Conservation (phyloP, 2,888 invertebrate genomes). For the Cecidostiba fungosa region DNA sequence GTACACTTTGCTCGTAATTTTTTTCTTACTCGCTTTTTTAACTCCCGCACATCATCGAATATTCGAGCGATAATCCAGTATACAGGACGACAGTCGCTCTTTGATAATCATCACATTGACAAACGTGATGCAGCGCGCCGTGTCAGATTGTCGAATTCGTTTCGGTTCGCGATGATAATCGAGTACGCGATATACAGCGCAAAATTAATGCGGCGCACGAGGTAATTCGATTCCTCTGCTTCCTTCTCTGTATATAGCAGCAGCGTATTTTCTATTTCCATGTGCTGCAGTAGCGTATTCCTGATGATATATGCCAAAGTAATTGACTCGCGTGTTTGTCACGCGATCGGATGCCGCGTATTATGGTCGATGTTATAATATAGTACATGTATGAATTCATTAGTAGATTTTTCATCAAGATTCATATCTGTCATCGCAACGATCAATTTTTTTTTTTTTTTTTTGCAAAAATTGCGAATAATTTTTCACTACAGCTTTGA, state of each 20-base stretch:
- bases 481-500: neutral
- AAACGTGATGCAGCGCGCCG: neutral
- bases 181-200: neutral
- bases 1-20: neutral
- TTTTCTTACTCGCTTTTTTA: neutral
- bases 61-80: neutral
- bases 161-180: neutral
- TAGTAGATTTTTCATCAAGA: slow-evolving; percentile 43
- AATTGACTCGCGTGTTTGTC: slow-evolving; percentile 54
- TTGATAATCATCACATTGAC: slow-evolving; percentile 10
- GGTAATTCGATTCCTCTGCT: slow-evolving; percentile 16
- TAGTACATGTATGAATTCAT: slow-evolving; percentile 35
- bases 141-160: neutral
- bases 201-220: neutral
- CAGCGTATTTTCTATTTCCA: slow-evolving; percentile 6
- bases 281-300: neutral
- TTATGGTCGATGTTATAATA: slow-evolving; percentile 7
- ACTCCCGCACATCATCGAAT: neutral
- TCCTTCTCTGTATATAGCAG: neutral
- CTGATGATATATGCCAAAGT: no score
- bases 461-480: neutral
- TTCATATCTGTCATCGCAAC: neutral
- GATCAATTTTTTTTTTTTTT: neutral
- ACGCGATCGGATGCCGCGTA: slow-evolving; percentile 44
- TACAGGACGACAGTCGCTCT: neutral